phyloP scores from a whole-genome alignment of 2,797 vertebrate species.

The Microhierax caerulescens region DNA sequence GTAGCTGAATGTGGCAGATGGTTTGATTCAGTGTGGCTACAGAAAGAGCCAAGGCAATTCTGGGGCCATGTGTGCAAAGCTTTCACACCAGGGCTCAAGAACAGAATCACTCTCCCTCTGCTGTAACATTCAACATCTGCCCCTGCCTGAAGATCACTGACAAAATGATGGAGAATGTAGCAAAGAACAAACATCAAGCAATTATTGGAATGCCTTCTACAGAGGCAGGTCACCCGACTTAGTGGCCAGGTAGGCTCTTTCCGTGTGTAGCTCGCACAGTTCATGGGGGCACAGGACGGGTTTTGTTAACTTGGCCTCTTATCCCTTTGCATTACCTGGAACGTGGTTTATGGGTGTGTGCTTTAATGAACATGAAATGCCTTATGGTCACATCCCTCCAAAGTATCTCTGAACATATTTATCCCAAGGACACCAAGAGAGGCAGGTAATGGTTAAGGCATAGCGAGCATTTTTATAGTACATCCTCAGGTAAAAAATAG shows the following conservation, averaged over 20 bases:
- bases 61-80: neutral
- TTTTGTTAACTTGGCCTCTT: neutral
- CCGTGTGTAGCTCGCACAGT: neutral
- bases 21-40: neutral
- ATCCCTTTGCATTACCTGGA: neutral
- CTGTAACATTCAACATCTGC: neutral
- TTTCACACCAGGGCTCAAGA: neutral
- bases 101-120: neutral
- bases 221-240: neutral
- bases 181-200: neutral
- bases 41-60: neutral
- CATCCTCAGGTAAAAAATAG: neutral
- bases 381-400: neutral
- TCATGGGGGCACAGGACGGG: fast-evolving
- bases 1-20: neutral
- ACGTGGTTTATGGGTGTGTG: neutral
- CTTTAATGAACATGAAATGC: neutral
- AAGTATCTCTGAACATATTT: neutral
- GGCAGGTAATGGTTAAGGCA: neutral
- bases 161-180: neutral
- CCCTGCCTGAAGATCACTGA: neutral
- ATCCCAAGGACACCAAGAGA: neutral
- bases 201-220: neutral
- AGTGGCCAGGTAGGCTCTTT: neutral
- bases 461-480: neutral